Percentiles rank a stretch among this genome's conserved stretches.
These are phyloP conservation scores for Metacarcinus magister DNA, from an alignment of 2,888 invertebrate genomes.

Conservation along the genomic window DNA sequence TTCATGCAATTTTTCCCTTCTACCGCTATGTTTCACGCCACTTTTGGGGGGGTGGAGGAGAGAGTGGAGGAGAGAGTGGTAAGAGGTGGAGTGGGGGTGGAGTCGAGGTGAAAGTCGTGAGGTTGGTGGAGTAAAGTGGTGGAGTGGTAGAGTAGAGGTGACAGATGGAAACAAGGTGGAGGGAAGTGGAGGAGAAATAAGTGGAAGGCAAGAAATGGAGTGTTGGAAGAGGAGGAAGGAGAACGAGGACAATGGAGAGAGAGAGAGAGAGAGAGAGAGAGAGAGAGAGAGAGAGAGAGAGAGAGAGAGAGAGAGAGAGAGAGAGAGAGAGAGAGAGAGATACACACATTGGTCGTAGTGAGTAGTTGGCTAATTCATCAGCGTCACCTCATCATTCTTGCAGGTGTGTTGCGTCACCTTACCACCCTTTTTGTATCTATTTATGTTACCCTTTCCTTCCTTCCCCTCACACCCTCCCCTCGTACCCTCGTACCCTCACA, in stretches of 20 bases:
- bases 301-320: slow-evolving; percentile 2
- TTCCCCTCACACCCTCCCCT: no score
- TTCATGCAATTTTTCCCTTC: no score
- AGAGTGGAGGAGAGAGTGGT: no score
- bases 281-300: slow-evolving; percentile 12
- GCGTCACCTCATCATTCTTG: neutral
- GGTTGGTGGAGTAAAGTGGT: no score
- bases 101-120: no score
- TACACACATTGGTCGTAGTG: neutral
- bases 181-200: neutral
- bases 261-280: slow-evolving; percentile 8
- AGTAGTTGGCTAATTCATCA: neutral
- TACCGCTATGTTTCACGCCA: no score
- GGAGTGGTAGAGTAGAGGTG: neutral
- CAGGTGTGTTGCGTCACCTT: neutral
- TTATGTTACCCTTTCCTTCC: neutral
- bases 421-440: neutral
- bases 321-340: slow-evolving; percentile 8
- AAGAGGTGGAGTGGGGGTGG: no score
- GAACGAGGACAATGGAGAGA: neutral
- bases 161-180: neutral
- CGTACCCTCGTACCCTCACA: no score
- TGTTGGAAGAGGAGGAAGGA: neutral
- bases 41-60: no score
- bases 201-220: neutral